Evolutionary conservation across 2,888 invertebrate species (phyloP).

Genomic region (Drosophila paracracens): DNA sequence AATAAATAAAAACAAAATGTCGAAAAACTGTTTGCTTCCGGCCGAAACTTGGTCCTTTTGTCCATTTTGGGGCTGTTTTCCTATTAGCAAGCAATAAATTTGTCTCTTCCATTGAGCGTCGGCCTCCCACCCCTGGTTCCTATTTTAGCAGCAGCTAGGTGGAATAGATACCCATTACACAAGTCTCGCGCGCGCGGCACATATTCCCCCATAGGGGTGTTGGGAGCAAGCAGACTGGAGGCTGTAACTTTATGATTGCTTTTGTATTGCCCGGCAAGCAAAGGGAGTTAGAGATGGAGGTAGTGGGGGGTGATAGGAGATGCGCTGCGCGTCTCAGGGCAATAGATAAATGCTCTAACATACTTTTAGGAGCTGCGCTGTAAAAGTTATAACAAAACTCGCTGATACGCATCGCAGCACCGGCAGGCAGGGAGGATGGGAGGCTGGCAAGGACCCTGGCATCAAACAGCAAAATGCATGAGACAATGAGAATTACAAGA

Average conservation of each 20-base stretch:
- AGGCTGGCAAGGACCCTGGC: constrained; percentile 5
- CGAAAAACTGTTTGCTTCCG: constrained; percentile 62
- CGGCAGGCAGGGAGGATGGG: not conserved
- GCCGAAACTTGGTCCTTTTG: constrained; percentile 61
- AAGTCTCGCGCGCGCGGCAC: constrained; percentile 17
- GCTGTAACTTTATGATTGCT: constrained; percentile 70
- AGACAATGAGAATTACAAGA: constrained; percentile 51
- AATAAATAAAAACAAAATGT: constrained; percentile 32
- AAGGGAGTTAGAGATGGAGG: not conserved
- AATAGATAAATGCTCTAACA: constrained; percentile 62
- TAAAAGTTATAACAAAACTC: constrained; percentile 62
- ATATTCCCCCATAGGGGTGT: not conserved
- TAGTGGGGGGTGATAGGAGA: not conserved
- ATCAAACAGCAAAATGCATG: constrained; percentile 49
- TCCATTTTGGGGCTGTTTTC: constrained; percentile 58
- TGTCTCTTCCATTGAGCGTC: constrained; percentile 57
- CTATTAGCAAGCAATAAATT: constrained; percentile 69
- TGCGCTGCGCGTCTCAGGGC: constrained; percentile 45
- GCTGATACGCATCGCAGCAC: constrained; percentile 55
- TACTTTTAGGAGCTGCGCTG: constrained; percentile 53
- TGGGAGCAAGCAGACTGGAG: constrained; percentile 20
- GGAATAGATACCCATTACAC: constrained; percentile 56
- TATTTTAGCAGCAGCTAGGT: constrained; percentile 21
- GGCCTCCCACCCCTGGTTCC: not conserved
- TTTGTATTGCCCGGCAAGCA: constrained; percentile 48